Base-by-base conservation (phyloP, 2,888 invertebrate genomes). In the Octonoba sinensis region DNA sequence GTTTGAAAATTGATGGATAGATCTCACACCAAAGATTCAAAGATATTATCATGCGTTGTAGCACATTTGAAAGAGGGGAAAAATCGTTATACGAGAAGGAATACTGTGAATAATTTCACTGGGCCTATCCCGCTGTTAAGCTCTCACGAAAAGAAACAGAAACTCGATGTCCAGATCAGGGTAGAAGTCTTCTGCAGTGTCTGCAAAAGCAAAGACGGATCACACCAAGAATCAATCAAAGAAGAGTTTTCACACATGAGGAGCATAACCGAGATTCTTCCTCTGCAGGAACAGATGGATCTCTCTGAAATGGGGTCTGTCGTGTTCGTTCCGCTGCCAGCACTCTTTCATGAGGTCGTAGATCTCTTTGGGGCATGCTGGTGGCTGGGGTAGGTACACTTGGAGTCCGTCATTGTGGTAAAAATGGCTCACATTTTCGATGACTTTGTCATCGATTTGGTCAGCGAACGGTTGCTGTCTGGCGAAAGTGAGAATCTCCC, bases 291-390 rank as follows among this genome's bases (percentile, higher is more conserved):
- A 96, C 87, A 95, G 91, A 88, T 95, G 95, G 76, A 96, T 93
- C 89, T 96, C 96, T 87, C 93, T 91, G 90, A 96, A 96, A 83
- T 93, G 92, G 0, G 96, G 96, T 54, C 96, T 91, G 87, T 95
- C 93, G 72, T 91, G 91, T 69, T 94, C 93, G 86, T 93, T 93
- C 73, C 94, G 91, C 86, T 94, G 93, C 96, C 96, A 96, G 89
- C 96, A 96, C 89, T 96, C 95, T 86, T 93, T 92, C 94, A 96
- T 95, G 86, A 96, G 91, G 88, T 95, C 95, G 90, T 94, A 96
- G 84, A 96, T 93, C 89, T 96, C 96, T 85, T 93, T 91, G 56
- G 96, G 94, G 89, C 95, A 95, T 83, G 92, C 92, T 59, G 92
- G 90, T 16, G 95, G 95, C 84, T 93, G 92, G 46, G 92, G 92